A percentile compares a stretch with the other conserved stretches of the same genome.
Conservation (phyloP, 2,797 vertebrate species). For the Eurystomus glaucurus region DNA sequence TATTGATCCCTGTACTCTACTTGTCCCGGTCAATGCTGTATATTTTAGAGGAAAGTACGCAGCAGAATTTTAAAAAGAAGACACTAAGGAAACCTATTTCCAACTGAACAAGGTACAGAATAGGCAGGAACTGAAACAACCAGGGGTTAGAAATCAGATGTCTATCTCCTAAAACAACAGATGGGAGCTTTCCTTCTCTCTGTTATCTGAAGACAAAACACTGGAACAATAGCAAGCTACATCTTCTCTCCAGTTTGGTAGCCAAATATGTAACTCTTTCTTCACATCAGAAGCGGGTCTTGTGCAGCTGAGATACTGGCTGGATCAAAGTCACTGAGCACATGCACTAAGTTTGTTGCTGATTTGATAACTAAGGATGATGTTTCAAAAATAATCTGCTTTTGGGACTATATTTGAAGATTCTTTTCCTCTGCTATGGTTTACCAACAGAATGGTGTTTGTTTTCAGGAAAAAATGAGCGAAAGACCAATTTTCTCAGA, state of each 20-base stretch:
- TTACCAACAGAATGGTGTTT: not conserved
- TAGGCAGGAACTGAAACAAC: not conserved
- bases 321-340: not conserved
- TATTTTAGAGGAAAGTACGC: slow-evolving; percentile 94
- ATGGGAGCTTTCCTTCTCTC: not conserved
- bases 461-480: not conserved
- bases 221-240: not conserved
- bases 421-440: not conserved
- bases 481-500: not conserved
- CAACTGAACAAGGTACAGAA: slow-evolving; percentile 83
- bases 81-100: slow-evolving; percentile 89
- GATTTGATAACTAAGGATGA: not conserved
- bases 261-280: not conserved
- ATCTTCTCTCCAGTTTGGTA: not conserved
- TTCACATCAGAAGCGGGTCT: not conserved
- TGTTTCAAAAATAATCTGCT: not conserved
- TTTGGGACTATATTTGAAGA: not conserved
- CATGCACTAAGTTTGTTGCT: not conserved
- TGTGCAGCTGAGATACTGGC: not conserved
- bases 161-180: not conserved
- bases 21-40: slow-evolving; percentile 91
- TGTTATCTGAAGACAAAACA: not conserved
- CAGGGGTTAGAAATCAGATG: not conserved
- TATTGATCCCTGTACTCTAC: not conserved
- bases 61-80: not conserved